Percentiles rank a stretch among this genome's conserved stretches.
Evolutionary conservation across 1,140 invertebrate genomes (phyloP).

Genomic region (Homarus americanus): DNA sequence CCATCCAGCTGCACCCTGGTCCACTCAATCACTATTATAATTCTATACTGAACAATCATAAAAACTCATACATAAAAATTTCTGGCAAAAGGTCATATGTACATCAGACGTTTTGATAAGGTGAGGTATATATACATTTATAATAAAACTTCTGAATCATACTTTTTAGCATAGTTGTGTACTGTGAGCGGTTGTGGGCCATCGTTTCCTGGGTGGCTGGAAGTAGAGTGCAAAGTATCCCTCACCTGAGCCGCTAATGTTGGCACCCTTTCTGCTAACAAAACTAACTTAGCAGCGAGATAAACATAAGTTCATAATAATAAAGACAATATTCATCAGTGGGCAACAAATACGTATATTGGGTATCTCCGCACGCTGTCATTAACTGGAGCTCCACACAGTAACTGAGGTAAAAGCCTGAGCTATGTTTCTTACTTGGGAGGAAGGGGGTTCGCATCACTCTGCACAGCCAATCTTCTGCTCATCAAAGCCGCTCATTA

Average conservation of each 20-base stretch:
- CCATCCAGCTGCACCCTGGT: slow-evolving; percentile 42
- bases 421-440: slow-evolving; percentile 73
- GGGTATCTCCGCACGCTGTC: slow-evolving; percentile 70
- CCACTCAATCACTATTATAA: slow-evolving; percentile 34
- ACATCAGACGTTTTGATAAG: slow-evolving; percentile 57
- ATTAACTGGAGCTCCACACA: slow-evolving; percentile 71
- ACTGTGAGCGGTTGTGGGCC: slow-evolving; percentile 48
- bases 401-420: slow-evolving; percentile 73
- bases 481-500: slow-evolving; percentile 55
- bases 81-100: slow-evolving; percentile 37
- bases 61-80: slow-evolving; percentile 48
- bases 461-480: slow-evolving; percentile 67
- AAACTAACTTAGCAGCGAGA: slow-evolving; percentile 68
- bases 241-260: slow-evolving; percentile 70
- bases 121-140: slow-evolving; percentile 60
- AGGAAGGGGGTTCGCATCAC: slow-evolving; percentile 72
- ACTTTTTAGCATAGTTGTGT: slow-evolving; percentile 57
- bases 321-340: slow-evolving; percentile 65
- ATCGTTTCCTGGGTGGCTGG: slow-evolving; percentile 41
- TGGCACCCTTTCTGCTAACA: slow-evolving; percentile 73
- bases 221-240: slow-evolving; percentile 55
- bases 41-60: slow-evolving; percentile 53
- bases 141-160: slow-evolving; percentile 46
- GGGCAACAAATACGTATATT: slow-evolving; percentile 73
- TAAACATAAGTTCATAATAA: slow-evolving; percentile 69